Conservation (phyloP, 2,888 invertebrate genomes). For the Gymnosoma rotundatum region DNA sequence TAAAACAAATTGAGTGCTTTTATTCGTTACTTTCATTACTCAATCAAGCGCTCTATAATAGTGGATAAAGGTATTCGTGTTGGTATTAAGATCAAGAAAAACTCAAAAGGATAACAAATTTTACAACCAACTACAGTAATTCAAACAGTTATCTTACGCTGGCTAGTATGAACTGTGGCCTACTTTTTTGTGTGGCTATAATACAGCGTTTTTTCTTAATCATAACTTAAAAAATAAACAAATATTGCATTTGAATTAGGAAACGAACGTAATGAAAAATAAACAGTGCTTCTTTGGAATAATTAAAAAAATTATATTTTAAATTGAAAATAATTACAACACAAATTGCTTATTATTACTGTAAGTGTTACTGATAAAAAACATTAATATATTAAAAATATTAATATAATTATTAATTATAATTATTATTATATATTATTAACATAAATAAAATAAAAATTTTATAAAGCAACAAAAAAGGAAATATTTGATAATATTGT, state of each 20-base stretch:
- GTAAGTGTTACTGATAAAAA: too few relatives aligned
- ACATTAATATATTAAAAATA: too few relatives aligned
- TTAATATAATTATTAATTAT: too few relatives aligned
- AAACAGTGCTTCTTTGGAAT: not conserved
- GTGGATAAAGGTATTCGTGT: constrained; percentile 33
- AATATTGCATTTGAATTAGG: not conserved
- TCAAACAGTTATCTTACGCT: constrained; percentile 39
- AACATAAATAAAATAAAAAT: too few relatives aligned
- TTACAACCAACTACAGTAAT: constrained; percentile 16
- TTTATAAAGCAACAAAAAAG: too few relatives aligned
- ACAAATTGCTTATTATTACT: too few relatives aligned
- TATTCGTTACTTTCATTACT: not conserved
- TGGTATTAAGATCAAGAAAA: constrained; percentile 30
- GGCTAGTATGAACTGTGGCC: constrained; percentile 22
- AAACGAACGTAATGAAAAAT: not conserved
- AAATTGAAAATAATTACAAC: too few relatives aligned
- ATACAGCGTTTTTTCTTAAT: not conserved
- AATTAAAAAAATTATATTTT: not conserved
- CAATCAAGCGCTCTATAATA: constrained; percentile 28
- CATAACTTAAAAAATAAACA: not conserved
- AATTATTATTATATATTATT: too few relatives aligned
- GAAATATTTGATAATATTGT: too few relatives aligned
- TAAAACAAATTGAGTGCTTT: constrained; percentile 33
- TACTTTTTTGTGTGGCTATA: constrained; percentile 8
- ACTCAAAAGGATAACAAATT: constrained; percentile 53